Evolutionary conservation across 2,113 vertebrate species (phyloP).

Genomic region (Lipotes vexillifer): DNA sequence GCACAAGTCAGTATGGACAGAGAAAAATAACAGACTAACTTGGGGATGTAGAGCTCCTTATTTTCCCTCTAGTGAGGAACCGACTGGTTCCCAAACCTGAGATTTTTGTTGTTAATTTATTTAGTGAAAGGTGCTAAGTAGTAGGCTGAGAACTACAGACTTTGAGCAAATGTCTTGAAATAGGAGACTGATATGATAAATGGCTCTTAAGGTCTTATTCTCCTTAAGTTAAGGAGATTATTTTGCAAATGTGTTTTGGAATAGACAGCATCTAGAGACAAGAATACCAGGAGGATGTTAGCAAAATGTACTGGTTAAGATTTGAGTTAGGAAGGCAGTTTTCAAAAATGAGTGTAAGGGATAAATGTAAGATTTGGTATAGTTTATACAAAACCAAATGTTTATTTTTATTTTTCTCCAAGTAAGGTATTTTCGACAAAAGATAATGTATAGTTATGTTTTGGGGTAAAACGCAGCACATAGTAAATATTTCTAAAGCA

Average conservation of each 20-base stretch:
- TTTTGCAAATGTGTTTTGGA: neutral
- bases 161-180: neutral
- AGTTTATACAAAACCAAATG: neutral
- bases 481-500: neutral
- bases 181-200: neutral
- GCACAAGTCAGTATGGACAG: neutral
- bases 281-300: neutral
- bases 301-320: neutral
- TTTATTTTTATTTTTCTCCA: conserved; percentile 18
- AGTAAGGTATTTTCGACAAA: neutral
- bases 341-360: neutral
- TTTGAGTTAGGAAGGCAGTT: neutral
- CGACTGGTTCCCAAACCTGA: neutral
- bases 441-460: neutral
- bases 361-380: neutral
- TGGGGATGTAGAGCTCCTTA: neutral
- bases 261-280: neutral
- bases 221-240: neutral
- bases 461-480: neutral
- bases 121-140: neutral
- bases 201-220: neutral
- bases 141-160: neutral
- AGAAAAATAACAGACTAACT: neutral
- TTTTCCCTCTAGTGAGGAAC: neutral
- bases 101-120: neutral